Evolutionary conservation across 2,888 invertebrate genomes (phyloP).

Genomic region (Acronicta leporina): DNA sequence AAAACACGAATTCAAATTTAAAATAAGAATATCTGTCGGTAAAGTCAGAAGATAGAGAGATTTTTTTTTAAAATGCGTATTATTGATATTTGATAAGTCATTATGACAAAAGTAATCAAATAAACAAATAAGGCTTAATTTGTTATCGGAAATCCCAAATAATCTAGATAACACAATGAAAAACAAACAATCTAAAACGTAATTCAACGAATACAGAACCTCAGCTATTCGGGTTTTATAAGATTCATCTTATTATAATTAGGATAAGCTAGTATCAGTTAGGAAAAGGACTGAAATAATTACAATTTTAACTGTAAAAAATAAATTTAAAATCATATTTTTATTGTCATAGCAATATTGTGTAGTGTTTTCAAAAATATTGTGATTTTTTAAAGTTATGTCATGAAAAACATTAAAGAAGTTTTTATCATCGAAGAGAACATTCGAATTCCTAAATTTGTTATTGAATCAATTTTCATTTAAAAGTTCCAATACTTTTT

Average conservation of each 20-base stretch:
- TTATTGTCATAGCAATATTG: slow-evolving; percentile 59
- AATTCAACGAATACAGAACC: neutral
- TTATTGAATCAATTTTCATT: too few species aligned
- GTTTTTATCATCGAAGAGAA: neutral
- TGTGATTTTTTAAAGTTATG: slow-evolving; percentile 22
- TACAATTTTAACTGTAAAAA: slow-evolving; percentile 41
- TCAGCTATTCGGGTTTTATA: slow-evolving; percentile 39
- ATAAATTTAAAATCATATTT: slow-evolving; percentile 37
- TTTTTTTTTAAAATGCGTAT: neutral
- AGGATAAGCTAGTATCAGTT: slow-evolving; percentile 46
- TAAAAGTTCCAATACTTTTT: too few species aligned
- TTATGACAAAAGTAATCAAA: neutral
- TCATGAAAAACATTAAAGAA: neutral
- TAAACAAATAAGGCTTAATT: neutral
- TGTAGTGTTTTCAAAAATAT: slow-evolving; percentile 38
- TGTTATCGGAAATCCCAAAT: neutral
- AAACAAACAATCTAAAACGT: neutral
- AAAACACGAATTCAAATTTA: slow-evolving; percentile 13
- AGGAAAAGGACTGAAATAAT: slow-evolving; percentile 46
- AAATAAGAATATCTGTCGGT: too few species aligned
- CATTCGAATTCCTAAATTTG: too few species aligned
- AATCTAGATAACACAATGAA: neutral
- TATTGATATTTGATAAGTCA: neutral
- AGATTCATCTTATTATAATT: slow-evolving; percentile 37
- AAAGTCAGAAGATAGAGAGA: too few species aligned